Percentiles rank a stretch among this genome's conserved stretches.
Conservation (phyloP, 2,113 vertebrate species). For the Nothoprocta perdicaria region DNA sequence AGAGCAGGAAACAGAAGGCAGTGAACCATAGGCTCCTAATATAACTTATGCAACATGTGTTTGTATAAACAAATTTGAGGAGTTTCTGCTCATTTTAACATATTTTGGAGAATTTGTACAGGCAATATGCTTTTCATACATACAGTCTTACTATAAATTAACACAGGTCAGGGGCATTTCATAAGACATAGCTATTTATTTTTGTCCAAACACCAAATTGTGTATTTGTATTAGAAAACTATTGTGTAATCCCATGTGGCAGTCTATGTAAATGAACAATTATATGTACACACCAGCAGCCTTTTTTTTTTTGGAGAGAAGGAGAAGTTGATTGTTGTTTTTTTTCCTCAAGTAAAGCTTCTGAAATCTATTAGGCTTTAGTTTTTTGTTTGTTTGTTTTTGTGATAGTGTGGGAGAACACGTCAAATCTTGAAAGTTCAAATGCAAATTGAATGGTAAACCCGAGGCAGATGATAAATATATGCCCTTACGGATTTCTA, state of each 20-base stretch:
- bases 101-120: background rate
- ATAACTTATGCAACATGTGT: background rate
- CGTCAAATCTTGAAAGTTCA: background rate
- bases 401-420: fast-evolving
- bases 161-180: background rate
- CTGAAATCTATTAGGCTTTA: background rate
- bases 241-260: background rate
- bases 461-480: background rate
- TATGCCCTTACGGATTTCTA: background rate
- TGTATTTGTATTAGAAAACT: background rate
- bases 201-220: background rate
- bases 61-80: background rate
- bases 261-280: background rate
- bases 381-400: background rate
- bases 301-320: background rate
- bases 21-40: background rate
- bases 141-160: background rate
- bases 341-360: background rate
- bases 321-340: background rate
- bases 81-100: background rate
- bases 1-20: background rate
- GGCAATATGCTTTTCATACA: background rate
- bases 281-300: background rate
- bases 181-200: background rate
- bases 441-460: background rate